phyloP scores from a whole-genome alignment of 2,888 invertebrate genomes.

The Anagyrus pseudococci region DNA sequence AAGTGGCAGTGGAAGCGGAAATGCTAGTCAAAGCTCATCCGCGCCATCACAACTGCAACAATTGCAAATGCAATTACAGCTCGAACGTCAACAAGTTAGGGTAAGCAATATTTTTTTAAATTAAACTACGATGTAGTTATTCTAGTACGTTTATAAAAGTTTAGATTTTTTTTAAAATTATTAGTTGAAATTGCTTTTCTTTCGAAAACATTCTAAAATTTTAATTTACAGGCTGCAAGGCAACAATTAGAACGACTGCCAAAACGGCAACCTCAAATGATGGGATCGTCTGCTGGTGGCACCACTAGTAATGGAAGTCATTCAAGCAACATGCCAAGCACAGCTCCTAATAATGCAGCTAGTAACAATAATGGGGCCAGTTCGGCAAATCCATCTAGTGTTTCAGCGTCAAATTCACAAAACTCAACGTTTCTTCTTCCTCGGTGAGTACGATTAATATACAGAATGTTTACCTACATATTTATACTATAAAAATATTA shows the following conservation, averaged over 20 bases:
- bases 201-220: no score
- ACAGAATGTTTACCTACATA: no score
- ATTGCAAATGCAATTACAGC: constrained; percentile 93
- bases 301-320: constrained; percentile 56
- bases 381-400: constrained; percentile 52
- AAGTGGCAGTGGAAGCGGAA: constrained; percentile 64
- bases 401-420: constrained; percentile 55
- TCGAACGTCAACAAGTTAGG: constrained; percentile 87
- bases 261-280: constrained; percentile 77
- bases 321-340: constrained; percentile 57
- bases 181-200: background rate
- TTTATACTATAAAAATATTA: constrained; percentile 3
- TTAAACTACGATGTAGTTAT: no score
- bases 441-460: constrained; percentile 48
- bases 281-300: constrained; percentile 63
- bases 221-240: constrained; percentile 71
- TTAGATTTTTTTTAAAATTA: background rate
- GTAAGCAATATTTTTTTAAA: constrained; percentile 47
- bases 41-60: constrained; percentile 87
- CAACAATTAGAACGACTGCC: constrained; percentile 91
- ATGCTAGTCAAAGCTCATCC: constrained; percentile 58
- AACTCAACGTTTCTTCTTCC: constrained; percentile 59
- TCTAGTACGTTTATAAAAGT: no score
- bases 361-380: constrained; percentile 58
- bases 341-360: constrained; percentile 55